Conservation (phyloP, 1,140 invertebrate species). For the Drosophila elegans region DNA sequence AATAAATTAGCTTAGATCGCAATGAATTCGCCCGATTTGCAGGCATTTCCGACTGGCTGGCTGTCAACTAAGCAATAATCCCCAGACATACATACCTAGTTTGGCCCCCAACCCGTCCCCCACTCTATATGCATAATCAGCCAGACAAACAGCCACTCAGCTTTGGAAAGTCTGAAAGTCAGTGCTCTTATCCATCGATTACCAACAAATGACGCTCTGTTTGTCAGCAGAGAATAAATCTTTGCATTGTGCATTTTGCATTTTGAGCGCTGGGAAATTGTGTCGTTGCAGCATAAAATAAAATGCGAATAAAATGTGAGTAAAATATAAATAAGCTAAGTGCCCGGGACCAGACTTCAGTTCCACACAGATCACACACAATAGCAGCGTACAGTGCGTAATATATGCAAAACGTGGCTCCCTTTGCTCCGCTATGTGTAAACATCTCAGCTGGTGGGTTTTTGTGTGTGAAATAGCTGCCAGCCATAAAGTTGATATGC, state of each 20-base stretch:
- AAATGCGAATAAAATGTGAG: conserved; percentile 49
- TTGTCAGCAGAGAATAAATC: conserved; percentile 82
- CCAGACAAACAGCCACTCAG: conserved; percentile 47
- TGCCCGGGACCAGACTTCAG: conserved; percentile 4
- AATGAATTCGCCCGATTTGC: conserved; percentile 62
- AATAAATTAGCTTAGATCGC: conserved; percentile 69
- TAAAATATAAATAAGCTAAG: conserved; percentile 37
- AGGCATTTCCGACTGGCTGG: conserved; percentile 20
- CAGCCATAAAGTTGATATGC: conserved; percentile 75
- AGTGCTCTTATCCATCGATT: conserved; percentile 71
- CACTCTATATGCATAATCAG: conserved; percentile 46
- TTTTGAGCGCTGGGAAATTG: conserved; percentile 45
- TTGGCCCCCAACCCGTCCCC: background rate
- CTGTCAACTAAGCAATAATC: conserved; percentile 58
- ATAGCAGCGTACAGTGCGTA: conserved; percentile 34
- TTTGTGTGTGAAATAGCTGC: conserved; percentile 49
- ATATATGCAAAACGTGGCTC: conserved; percentile 70
- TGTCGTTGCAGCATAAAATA: conserved; percentile 49
- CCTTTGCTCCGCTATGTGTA: conserved; percentile 12
- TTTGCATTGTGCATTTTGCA: conserved; percentile 77
- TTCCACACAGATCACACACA: conserved; percentile 12
- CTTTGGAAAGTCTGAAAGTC: conserved; percentile 13
- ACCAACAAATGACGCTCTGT: conserved; percentile 68
- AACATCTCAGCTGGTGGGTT: conserved; percentile 14
- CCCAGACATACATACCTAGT: conserved; percentile 51